A percentile compares a stretch with the other conserved stretches of the same genome.
phyloP scores from a whole-genome alignment of 2,113 vertebrate species.

The Scophthalmus maximus region DNA sequence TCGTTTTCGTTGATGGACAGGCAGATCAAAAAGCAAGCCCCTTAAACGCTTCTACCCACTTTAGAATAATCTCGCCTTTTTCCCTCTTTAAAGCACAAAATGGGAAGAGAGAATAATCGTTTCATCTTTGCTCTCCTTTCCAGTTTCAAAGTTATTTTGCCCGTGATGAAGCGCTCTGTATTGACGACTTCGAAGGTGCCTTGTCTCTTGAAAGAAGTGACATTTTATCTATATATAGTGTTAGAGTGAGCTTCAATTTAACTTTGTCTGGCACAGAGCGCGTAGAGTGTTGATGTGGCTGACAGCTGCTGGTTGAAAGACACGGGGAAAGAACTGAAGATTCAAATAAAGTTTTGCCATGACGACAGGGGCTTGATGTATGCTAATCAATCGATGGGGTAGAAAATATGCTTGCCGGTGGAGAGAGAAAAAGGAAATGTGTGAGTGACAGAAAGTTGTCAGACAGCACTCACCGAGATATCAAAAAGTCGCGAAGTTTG shows the following conservation, averaged over 20 bases:
- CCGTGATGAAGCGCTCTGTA: conserved; percentile 77
- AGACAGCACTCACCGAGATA: conserved; percentile 68
- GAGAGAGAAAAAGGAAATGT: conserved; percentile 27
- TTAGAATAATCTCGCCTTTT: conserved; percentile 66
- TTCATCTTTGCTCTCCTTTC: conserved; percentile 72
- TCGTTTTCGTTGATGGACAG: conserved; percentile 74
- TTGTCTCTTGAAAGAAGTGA: conserved; percentile 77
- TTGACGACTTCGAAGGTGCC: conserved; percentile 79
- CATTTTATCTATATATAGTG: conserved; percentile 85
- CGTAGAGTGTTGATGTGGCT: conserved; percentile 76
- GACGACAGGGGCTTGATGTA: conserved; percentile 75
- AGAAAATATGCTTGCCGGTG: conserved; percentile 61
- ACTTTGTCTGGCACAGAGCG: conserved; percentile 71
- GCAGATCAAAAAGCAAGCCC: conserved; percentile 75
- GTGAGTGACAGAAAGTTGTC: conserved; percentile 80
- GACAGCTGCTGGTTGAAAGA: conserved; percentile 84
- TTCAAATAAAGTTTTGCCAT: conserved; percentile 77
- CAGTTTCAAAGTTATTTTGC: conserved; percentile 76
- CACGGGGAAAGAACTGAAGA: conserved; percentile 70
- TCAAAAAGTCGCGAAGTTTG: conserved; percentile 78
- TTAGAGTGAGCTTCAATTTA: conserved; percentile 79
- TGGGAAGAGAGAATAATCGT: conserved; percentile 65
- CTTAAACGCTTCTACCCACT: conserved; percentile 76
- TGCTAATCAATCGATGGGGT: conserved; percentile 81
- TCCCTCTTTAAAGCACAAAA: conserved; percentile 75